These are phyloP conservation scores for Seriola quinqueradiata DNA, from an alignment of 2,113 vertebrate species.

Conservation along the genomic window DNA sequence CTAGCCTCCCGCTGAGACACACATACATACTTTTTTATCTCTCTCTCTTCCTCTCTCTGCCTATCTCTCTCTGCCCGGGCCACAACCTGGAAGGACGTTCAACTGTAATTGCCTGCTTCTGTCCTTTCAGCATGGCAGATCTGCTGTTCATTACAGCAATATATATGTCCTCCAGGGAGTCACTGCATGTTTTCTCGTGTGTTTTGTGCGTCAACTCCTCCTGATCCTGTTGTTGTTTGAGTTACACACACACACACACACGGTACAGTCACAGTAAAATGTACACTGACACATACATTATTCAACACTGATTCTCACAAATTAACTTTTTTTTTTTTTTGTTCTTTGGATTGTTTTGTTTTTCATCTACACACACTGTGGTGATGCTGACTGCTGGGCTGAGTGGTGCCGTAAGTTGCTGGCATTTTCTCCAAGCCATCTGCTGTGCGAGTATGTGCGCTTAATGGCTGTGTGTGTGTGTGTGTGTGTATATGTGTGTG, in stretches of 20 bases:
- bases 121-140: constrained; percentile 74
- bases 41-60: background rate
- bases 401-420: constrained; percentile 46
- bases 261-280: background rate
- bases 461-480: constrained; percentile 24
- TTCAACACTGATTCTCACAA: constrained; percentile 5
- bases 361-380: constrained; percentile 13
- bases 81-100: constrained; percentile 71
- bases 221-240: background rate
- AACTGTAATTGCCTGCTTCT: constrained; percentile 76
- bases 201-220: constrained; percentile 8
- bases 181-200: constrained; percentile 23
- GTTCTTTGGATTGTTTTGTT: constrained; percentile 11
- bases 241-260: background rate
- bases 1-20: constrained; percentile 58
- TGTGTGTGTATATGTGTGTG: background rate
- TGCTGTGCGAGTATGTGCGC: constrained; percentile 45
- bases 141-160: constrained; percentile 74
- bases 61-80: constrained; percentile 30
- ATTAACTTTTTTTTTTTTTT: constrained; percentile 13
- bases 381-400: constrained; percentile 29
- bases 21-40: constrained; percentile 22
- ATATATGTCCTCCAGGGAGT: constrained; percentile 66
- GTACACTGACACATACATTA: background rate
- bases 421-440: constrained; percentile 73